These are phyloP conservation scores for Acanthaster planci DNA, from an alignment of 35 echinoderm and acorn worm genomes.

Conservation along the genomic window DNA sequence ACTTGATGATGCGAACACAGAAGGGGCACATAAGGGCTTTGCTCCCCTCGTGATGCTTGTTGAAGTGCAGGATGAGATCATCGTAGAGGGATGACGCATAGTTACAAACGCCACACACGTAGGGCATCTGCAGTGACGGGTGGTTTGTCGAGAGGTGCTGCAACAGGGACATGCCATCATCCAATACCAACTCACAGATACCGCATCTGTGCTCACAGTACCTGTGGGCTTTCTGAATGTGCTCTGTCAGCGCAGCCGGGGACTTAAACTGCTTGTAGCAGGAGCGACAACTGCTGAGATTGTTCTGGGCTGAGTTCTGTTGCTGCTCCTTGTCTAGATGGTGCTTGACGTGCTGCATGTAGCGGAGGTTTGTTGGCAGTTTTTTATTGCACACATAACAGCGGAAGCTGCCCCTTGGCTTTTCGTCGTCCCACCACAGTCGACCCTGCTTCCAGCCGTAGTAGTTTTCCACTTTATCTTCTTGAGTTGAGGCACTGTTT, in stretches of 20 bases:
- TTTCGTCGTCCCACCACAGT: slow-evolving; percentile 21
- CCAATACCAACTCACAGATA: slow-evolving; percentile 53
- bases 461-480: slow-evolving; percentile 21
- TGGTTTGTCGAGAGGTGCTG: slow-evolving; percentile 48
- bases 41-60: slow-evolving; percentile 55
- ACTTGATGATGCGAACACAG: slow-evolving; percentile 47
- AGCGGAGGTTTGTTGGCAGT: slow-evolving; percentile 52
- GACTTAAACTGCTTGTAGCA: slow-evolving; percentile 62
- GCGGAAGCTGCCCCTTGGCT: slow-evolving; percentile 33
- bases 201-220: slow-evolving; percentile 42
- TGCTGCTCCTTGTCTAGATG: slow-evolving; percentile 54
- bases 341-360: slow-evolving; percentile 62
- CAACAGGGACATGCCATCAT: neutral
- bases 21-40: slow-evolving; percentile 55
- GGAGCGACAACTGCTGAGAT: slow-evolving; percentile 51
- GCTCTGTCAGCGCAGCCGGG: slow-evolving; percentile 49
- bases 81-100: slow-evolving; percentile 54
- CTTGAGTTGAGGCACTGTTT: neutral
- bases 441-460: slow-evolving; percentile 50
- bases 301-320: slow-evolving; percentile 30
- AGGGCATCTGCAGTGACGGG: slow-evolving; percentile 61
- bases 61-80: slow-evolving; percentile 55
- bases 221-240: slow-evolving; percentile 56
- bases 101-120: slow-evolving; percentile 53
- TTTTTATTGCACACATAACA: slow-evolving; percentile 62